These are phyloP conservation scores for Listronotus oregonensis DNA, from an alignment of 1,140 invertebrate genomes.

Conservation along the genomic window DNA sequence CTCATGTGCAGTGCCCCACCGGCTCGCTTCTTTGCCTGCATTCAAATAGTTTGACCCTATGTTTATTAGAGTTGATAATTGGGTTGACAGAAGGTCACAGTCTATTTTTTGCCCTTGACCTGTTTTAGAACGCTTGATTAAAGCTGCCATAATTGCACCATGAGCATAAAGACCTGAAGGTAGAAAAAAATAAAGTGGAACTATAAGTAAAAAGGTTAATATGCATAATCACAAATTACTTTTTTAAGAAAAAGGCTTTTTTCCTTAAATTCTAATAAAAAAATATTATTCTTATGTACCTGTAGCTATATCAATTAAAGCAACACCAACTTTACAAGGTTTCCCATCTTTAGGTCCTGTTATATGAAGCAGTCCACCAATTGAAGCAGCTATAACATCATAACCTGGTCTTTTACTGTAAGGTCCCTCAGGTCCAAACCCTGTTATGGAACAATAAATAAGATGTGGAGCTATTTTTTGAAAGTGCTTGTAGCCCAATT, in stretches of 20 bases:
- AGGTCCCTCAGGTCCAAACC: slow-evolving; percentile 86
- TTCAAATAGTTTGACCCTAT: slow-evolving; percentile 91
- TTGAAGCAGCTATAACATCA: slow-evolving; percentile 93
- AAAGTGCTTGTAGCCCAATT: slow-evolving; percentile 80
- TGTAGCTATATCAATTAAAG: slow-evolving; percentile 92
- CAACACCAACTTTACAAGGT: slow-evolving; percentile 93
- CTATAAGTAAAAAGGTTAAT: not conserved
- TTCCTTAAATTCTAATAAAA: slow-evolving; percentile 1
- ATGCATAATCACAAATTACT: no score
- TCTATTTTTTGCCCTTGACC: slow-evolving; percentile 89
- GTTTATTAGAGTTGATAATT: slow-evolving; percentile 87
- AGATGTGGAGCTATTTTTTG: slow-evolving; percentile 74
- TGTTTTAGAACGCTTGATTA: slow-evolving; percentile 78
- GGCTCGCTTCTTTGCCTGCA: slow-evolving; percentile 75
- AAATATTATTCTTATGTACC: slow-evolving; percentile 27
- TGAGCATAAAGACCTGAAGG: slow-evolving; percentile 83
- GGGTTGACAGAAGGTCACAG: slow-evolving; percentile 91
- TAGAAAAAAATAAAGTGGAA: not conserved
- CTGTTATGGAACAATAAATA: slow-evolving; percentile 94
- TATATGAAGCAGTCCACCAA: slow-evolving; percentile 87
- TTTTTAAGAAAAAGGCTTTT: no score
- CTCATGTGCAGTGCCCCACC: slow-evolving; percentile 89
- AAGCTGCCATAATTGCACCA: slow-evolving; percentile 93
- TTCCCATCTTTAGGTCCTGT: slow-evolving; percentile 84
- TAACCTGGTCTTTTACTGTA: slow-evolving; percentile 88